phyloP scores from a whole-genome alignment of 2,797 vertebrate genomes.

The Hippopotamyrus pictus region DNA sequence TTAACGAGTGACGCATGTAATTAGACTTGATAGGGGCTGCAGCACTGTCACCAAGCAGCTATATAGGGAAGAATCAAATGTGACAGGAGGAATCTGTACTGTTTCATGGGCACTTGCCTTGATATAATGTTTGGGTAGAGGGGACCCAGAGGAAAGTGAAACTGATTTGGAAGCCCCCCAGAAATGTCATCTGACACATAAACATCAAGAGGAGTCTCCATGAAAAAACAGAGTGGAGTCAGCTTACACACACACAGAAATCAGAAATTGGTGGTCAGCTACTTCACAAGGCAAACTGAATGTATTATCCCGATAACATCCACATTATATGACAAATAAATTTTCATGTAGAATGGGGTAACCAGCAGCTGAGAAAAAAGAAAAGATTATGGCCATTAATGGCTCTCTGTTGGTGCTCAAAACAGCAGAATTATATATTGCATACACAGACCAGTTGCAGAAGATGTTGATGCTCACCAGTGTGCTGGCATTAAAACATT shows the following conservation, averaged over 20 bases:
- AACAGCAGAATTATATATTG: not conserved
- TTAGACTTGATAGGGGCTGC: conserved; percentile 3
- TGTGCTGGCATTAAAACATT: not conserved
- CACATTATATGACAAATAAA: not conserved
- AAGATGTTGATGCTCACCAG: not conserved
- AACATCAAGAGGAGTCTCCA: not conserved
- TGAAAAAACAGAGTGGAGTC: not conserved
- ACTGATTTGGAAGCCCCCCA: not conserved
- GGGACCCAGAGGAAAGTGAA: not conserved
- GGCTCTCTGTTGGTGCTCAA: not conserved
- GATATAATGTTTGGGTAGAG: not conserved
- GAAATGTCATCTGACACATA: not conserved
- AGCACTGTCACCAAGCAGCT: not conserved
- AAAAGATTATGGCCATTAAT: not conserved
- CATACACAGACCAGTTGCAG: not conserved
- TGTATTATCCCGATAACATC: not conserved
- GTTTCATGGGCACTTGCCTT: not conserved
- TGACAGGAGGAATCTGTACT: not conserved
- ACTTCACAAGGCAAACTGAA: not conserved
- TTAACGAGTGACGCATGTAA: not conserved
- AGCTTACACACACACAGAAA: not conserved
- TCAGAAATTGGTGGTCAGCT: not conserved
- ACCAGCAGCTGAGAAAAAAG: not conserved
- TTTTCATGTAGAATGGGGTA: not conserved
- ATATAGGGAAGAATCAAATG: not conserved